Evolutionary conservation across 1,140 invertebrate species (phyloP), one percentile per base, ranked within the genome.

Genomic region (Venustaconcha ellipsiformis): DNA sequence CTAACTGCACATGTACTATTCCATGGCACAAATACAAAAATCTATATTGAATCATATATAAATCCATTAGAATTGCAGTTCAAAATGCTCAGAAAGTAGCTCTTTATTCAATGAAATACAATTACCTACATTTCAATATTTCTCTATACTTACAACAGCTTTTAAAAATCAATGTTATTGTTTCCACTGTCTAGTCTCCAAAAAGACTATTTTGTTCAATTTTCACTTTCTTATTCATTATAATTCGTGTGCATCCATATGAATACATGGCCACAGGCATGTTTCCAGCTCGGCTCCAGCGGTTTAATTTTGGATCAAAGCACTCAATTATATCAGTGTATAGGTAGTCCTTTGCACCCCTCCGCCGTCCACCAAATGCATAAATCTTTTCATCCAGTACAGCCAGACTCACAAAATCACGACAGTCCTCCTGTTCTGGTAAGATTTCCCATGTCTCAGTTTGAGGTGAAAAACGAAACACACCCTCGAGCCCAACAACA

Each of bases 221-320:
- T 48, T 48, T 48, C 37, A 0, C 37, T 48, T 66, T 72, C 60
- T 72, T 77, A 57, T 81, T 75, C 15, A 88, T 74, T 57, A 88
- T 81, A 37, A 88, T 82, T 12, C 83, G 72, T 1, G 87, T 86
- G 84, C 87, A 88, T 48, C 87, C 87, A 73, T 88, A 88, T 5
- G 84, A 88, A 74, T 88, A 88, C 86, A 88, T 86, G 13, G 84
- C 82, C 5, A 85, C 81, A n/a, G 84, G 86, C 59, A 83, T 82
- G n/a, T 75, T 85, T 2, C 86, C 85, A 26, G 77, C 78, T n/a
- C 74, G 76, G 20, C 83, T 76, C 87, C 87, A 88, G 1, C 57
- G 48, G 63, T 83, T 85, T 15, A 48, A 76, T 57, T 75, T 64
- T 14, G 86, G 82, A 70, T 88, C 83, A 70, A 81, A 88, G 48